These are phyloP conservation scores for Gorsachius goisagi DNA, from an alignment of 2,113 vertebrate genomes.

Conservation along the genomic window DNA sequence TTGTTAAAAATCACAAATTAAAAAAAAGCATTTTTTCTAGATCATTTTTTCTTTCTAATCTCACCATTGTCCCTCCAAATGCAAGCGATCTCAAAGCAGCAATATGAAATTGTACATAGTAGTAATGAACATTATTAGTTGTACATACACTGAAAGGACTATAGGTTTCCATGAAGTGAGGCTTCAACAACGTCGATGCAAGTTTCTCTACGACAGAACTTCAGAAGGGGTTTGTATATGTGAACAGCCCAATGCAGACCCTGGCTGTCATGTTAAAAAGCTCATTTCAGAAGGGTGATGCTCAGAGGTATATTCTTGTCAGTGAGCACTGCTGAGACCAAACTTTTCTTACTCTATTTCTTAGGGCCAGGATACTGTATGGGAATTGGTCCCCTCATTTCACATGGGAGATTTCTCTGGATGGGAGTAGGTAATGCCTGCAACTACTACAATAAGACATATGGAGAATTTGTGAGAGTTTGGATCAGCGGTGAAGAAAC, in stretches of 20 bases:
- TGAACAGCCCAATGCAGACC: not conserved
- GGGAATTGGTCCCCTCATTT: conserved; percentile 89
- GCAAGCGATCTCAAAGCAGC: not conserved
- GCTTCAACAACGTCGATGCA: not conserved
- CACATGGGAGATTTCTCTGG: conserved; percentile 88
- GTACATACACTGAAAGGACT: no score
- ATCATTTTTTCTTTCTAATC: not conserved
- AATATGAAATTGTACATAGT: not conserved
- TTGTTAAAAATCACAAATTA: not conserved
- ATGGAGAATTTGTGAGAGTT: conserved; percentile 89
- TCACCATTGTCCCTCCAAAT: not conserved
- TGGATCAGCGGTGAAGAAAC: conserved; percentile 96
- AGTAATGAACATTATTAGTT: fast-evolving
- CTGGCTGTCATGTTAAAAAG: not conserved
- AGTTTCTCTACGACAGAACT: not conserved
- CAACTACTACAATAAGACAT: conserved; percentile 93
- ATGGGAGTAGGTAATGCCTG: conserved; percentile 90
- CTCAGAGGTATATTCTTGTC: not conserved
- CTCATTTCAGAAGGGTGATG: not conserved
- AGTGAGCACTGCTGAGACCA: not conserved
- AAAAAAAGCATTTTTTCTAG: not conserved
- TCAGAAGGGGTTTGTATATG: not conserved
- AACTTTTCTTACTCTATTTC: not conserved
- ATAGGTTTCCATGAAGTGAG: not conserved
- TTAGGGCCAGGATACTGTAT: conserved; percentile 87